Evolutionary conservation across 2,888 invertebrate genomes (phyloP), one percentile per base, ranked within the genome.

Genomic region (Pollenia angustigena): DNA sequence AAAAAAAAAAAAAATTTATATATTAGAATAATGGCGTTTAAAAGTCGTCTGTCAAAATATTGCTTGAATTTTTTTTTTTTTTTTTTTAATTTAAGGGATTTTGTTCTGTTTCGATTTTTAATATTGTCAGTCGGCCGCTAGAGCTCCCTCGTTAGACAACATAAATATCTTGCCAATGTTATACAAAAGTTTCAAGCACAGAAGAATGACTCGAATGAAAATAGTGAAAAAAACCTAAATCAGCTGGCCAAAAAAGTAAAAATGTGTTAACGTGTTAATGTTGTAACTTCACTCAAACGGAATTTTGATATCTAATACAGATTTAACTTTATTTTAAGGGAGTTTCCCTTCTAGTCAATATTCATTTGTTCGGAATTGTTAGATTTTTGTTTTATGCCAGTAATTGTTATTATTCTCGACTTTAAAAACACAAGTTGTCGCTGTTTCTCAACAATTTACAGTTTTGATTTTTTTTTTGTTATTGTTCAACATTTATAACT

Each of bases 41-140:
- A 60, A 58, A 54, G 58, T 76, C 81, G 66, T 81, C 76, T 76
- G 76, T 85, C 85, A 71, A 66, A 85, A 81, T 48, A 66, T 46
- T 69, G 74, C 16, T 62, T n/a, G 18, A 8, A 32, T n/a, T n/a
- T n/a, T n/a, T n/a, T 18, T 18, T 18, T 54, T 46, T 68, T 74
- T 74, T 52, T 56, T 40, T 11, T 40, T 4, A 40, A n/a, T 46
- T 52, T 48, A 46, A n/a, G 48, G 23, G 23, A 18, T 56, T 60
- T 54, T 23, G 16, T 64, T 52, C 42, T 48, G 8, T 54, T 8
- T 32, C n/a, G n/a, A n/a, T 66, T 56, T 58, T 32, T 68, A 56
- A 46, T 40, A 64, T 56, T 50, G 64, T 48, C 71, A 32, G 44
- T 7, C 16, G 46, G 23, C 69, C 68, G n/a, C 12, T 12, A 46